Evolutionary conservation across 1,140 invertebrate species (phyloP).

Genomic region (Phortica variegata): DNA sequence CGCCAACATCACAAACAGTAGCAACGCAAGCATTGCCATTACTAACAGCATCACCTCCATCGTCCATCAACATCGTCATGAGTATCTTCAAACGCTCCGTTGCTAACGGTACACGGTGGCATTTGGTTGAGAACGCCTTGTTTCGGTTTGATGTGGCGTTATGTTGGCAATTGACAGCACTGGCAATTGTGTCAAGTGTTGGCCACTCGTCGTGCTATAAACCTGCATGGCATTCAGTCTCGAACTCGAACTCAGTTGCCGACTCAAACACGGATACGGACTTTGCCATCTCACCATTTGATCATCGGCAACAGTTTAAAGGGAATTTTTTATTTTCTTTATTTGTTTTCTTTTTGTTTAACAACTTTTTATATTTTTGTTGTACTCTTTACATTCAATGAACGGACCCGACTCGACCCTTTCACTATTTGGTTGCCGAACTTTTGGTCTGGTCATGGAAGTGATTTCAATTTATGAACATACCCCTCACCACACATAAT

Average conservation of each 20-base stretch:
- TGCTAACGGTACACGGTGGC: too few relatives aligned
- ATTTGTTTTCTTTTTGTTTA: constrained; percentile 3
- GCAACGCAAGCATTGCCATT: too few relatives aligned
- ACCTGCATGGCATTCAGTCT: constrained; percentile 36
- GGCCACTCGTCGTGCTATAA: constrained; percentile 44
- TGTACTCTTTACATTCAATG: constrained; percentile 12
- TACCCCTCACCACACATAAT: constrained; percentile 52
- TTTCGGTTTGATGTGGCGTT: constrained; percentile 27
- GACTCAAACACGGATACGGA: too few relatives aligned
- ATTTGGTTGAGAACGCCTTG: too few relatives aligned
- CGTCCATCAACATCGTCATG: too few relatives aligned
- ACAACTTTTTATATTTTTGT: neutral
- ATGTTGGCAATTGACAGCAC: constrained; percentile 57
- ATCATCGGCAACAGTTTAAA: constrained; percentile 35
- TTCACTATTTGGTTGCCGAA: constrained; percentile 44
- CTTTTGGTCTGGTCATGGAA: constrained; percentile 48
- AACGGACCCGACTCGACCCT: constrained; percentile 16
- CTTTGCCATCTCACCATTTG: neutral
- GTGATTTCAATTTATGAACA: constrained; percentile 58
- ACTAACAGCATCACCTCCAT: constrained; percentile 19
- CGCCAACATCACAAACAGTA: neutral
- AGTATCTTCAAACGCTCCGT: too few relatives aligned
- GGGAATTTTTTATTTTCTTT: constrained; percentile 48
- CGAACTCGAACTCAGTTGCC: constrained; percentile 4
- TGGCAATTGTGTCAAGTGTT: constrained; percentile 57